These are phyloP conservation scores for Nasonia giraulti DNA, from an alignment of 1,140 invertebrate genomes.

Conservation along the genomic window DNA sequence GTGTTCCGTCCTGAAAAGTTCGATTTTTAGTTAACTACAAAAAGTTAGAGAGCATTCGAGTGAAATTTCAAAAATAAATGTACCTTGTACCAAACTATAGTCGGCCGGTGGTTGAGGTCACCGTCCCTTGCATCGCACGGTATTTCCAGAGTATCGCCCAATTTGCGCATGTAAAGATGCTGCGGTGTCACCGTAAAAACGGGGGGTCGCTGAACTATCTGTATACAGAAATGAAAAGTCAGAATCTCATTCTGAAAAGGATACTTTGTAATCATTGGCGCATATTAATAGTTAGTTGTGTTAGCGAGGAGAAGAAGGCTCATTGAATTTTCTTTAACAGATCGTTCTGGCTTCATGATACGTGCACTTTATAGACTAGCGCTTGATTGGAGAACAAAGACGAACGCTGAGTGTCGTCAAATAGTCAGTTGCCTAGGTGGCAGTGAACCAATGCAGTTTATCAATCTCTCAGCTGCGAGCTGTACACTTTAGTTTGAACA, in stretches of 20 bases:
- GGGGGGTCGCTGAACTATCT: conserved; percentile 89
- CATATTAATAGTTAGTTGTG: background rate
- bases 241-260: background rate
- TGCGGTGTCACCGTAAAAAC: conserved; percentile 85
- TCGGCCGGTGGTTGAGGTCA: conserved; percentile 83
- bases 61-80: conserved; percentile 53
- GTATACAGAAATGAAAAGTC: background rate
- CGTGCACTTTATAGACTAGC: background rate
- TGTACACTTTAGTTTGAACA: background rate
- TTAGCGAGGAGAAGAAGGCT: background rate
- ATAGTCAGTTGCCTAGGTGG: conserved; percentile 57
- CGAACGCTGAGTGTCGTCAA: conserved; percentile 51
- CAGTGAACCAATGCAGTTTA: conserved; percentile 10
- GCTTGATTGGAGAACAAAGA: conserved; percentile 64
- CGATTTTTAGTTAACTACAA: background rate
- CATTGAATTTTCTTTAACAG: background rate
- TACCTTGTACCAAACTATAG: conserved; percentile 92
- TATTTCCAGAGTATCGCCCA: conserved; percentile 88
- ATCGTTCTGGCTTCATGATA: background rate
- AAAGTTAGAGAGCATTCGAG: background rate
- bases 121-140: conserved; percentile 87
- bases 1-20: conserved; percentile 80
- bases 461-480: background rate
- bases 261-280: too few species aligned
- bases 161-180: conserved; percentile 86